Conservation (phyloP, 1,140 invertebrate species). For the Cylas formicarius region DNA sequence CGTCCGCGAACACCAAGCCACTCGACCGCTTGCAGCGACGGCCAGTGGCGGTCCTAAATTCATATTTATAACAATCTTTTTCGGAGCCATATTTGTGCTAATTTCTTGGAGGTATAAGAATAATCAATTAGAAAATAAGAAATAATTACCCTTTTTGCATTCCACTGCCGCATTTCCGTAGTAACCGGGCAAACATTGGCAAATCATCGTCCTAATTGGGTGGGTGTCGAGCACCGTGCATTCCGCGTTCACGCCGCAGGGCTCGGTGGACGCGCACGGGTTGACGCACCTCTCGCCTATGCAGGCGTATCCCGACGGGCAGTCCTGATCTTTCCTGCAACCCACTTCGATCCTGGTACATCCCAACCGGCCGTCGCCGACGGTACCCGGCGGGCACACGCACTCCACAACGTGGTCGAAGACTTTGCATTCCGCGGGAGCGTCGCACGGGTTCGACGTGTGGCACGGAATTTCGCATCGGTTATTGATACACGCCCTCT, state of each 20-base stretch:
- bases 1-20: too few species aligned
- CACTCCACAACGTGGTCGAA: conserved; percentile 71
- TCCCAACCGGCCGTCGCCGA: conserved; percentile 56
- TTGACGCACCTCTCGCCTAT: conserved; percentile 74
- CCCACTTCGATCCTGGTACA: conserved; percentile 56
- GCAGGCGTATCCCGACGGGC: conserved; percentile 74
- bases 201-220: conserved; percentile 81
- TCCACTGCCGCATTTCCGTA: conserved; percentile 71
- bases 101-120: too few species aligned
- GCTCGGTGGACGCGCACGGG: conserved; percentile 70
- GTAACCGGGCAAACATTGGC: conserved; percentile 78
- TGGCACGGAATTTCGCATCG: conserved; percentile 72
- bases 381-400: conserved; percentile 68
- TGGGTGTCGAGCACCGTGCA: conserved; percentile 74
- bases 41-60: too few species aligned
- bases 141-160: conserved; percentile 60
- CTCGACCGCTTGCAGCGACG: too few species aligned
- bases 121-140: too few species aligned
- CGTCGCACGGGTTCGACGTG: conserved; percentile 56
- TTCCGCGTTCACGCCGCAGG: conserved; percentile 73
- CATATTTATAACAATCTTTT: too few species aligned
- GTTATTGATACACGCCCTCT: conserved; percentile 70
- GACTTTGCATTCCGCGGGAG: conserved; percentile 64
- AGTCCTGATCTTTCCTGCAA: conserved; percentile 73
- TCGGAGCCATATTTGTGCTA: too few species aligned